Base-by-base conservation (phyloP, 2,888 invertebrate species). In the Trichogramma evanescens region DNA sequence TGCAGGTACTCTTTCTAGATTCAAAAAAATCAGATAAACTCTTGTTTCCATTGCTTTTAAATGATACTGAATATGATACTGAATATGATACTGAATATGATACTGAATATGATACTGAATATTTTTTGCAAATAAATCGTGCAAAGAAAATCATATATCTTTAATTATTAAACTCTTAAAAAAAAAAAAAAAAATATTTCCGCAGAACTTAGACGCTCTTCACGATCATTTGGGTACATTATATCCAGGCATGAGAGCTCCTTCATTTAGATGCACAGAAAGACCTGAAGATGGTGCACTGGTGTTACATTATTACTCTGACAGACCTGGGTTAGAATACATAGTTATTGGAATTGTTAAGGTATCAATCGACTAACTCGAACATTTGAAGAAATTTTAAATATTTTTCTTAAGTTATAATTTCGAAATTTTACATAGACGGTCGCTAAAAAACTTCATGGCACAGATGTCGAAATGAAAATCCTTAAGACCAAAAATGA, bases 331-430 rank as follows among this genome's bases (percentile, higher is more conserved):
- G 4, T 81, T 97, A 68, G 95, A 97, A 76, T 90, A 94, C 72
- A 96, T 97, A 73, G 96, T 97, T 63, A 96, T 95, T 74, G 97
- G 97, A 41, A 95, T 96, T 68, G 95, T 98, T 3, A 94, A 95
- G 87, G 94, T 93, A 80, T 71, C 38, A 7, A 39, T 26, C 6
- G 7, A 8, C 1, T 54, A 48, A 10, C 10, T 38, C 7, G n/a
- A 5, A 48, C 39, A 40, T 55, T 48, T 46, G 10, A 46, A 13
- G 6, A 13, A 51, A 41, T 26, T 44, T 38, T 10, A 44, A 26
- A 49, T 4, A 5, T 39, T 54, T 5, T 39, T 3, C 50, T 26
- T n/a, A 38, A 13, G 13, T 13, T 13, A 13, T 13, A 13, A 13
- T 13, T 13, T 2, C 50, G n/a, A 26, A 53, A 48, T 9, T 65